These are phyloP conservation scores for Agrochola litura DNA, from an alignment of 2,888 invertebrate species.

Conservation along the genomic window DNA sequence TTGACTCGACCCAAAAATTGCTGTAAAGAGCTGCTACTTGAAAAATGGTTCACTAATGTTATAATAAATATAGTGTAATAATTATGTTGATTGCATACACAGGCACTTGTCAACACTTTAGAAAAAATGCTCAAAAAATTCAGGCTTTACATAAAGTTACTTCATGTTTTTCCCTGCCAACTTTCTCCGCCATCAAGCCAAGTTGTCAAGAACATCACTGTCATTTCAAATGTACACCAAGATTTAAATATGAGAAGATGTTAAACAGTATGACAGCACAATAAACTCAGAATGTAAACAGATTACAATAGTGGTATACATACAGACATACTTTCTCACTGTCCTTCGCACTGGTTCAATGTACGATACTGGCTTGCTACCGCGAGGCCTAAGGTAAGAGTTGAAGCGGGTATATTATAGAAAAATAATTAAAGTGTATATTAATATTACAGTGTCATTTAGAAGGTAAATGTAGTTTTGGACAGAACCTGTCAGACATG, in stretches of 20 bases:
- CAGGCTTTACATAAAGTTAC: not conserved
- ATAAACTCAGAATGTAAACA: constrained; percentile 63
- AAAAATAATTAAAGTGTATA: not conserved
- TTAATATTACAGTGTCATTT: not conserved
- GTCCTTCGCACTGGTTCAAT: constrained; percentile 83
- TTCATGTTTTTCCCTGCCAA: not conserved
- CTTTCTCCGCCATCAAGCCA: constrained; percentile 8
- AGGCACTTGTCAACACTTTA: too few relatives aligned
- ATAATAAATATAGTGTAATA: not conserved
- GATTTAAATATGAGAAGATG: constrained; percentile 51
- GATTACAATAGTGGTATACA: constrained; percentile 61
- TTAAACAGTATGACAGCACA: constrained; percentile 61
- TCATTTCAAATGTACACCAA: constrained; percentile 16
- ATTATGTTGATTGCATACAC: not conserved
- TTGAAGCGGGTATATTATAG: constrained; percentile 36
- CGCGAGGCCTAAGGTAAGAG: constrained; percentile 37
- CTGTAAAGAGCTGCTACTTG: not conserved
- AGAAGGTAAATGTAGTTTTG: not conserved
- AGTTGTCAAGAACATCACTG: constrained; percentile 21
- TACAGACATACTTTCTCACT: constrained; percentile 75
- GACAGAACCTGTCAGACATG: too few relatives aligned
- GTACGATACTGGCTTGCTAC: constrained; percentile 78
- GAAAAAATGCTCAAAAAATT: not conserved
- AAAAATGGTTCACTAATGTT: not conserved
- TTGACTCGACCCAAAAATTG: too few relatives aligned